phyloP scores from a whole-genome alignment of 2,888 invertebrate species.

The Watsonalla cultraria region DNA sequence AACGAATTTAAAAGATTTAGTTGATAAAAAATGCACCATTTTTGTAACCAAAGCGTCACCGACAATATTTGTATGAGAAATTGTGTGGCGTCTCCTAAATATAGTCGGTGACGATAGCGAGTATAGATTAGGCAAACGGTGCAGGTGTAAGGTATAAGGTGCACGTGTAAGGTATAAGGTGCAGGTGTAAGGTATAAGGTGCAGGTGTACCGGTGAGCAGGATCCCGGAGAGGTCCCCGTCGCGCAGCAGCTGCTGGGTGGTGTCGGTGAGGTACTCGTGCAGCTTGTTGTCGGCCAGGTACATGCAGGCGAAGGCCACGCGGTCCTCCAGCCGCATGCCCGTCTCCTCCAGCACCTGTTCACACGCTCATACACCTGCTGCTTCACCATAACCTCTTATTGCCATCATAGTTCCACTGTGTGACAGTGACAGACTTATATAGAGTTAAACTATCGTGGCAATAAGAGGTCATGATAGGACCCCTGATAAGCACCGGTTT shows the following conservation, averaged over 20 bases:
- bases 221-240: constrained; percentile 90
- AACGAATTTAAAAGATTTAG: too few species aligned
- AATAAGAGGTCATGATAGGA: too few species aligned
- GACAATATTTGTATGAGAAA: background rate
- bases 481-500: too few species aligned
- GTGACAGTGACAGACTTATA: too few species aligned
- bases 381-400: too few species aligned
- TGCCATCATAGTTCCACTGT: too few species aligned
- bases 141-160: background rate
- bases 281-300: constrained; percentile 88
- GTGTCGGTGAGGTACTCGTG: constrained; percentile 87
- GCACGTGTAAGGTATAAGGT: constrained; percentile 21
- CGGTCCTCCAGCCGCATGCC: constrained; percentile 92
- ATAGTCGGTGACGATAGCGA: background rate
- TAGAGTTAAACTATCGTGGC: too few species aligned
- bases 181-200: background rate
- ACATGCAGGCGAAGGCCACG: constrained; percentile 94
- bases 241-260: constrained; percentile 83
- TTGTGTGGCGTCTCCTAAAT: background rate
- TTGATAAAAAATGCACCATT: too few species aligned
- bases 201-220: constrained; percentile 83
- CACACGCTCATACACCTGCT: too few species aligned
- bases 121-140: too few species aligned
- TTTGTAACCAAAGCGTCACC: background rate
- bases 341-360: constrained; percentile 82